These are phyloP conservation scores for Smithornis capensis DNA, from an alignment of 2,113 vertebrate species.

Conservation along the genomic window DNA sequence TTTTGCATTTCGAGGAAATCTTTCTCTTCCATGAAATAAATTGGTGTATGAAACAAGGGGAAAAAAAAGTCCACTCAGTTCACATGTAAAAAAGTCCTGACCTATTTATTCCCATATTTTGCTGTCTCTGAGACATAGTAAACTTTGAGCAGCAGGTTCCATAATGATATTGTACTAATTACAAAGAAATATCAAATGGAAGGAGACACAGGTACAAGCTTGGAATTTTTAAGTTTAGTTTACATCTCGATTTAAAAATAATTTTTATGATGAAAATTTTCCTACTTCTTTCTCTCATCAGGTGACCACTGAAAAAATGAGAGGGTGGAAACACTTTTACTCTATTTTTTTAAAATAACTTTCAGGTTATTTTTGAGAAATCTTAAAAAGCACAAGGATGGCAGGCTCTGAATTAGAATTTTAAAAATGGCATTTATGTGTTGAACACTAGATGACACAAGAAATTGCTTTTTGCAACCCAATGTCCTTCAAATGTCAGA, in stretches of 20 bases:
- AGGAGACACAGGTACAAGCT: neutral
- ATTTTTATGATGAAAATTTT: neutral
- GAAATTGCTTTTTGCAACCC: neutral
- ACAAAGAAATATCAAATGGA: neutral
- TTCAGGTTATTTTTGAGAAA: neutral
- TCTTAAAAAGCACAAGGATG: neutral
- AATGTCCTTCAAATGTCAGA: neutral
- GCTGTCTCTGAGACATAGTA: neutral
- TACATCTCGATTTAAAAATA: neutral
- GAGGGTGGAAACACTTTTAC: neutral
- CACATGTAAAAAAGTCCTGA: neutral
- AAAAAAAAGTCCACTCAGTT: accelerated
- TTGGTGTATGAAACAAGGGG: neutral
- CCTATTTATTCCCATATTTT: neutral
- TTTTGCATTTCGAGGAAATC: neutral
- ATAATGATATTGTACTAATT: neutral
- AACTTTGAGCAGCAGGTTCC: neutral
- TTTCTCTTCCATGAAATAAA: neutral
- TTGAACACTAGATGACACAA: neutral
- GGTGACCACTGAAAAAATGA: neutral
- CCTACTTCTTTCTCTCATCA: neutral
- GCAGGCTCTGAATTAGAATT: neutral
- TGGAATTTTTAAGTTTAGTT: neutral
- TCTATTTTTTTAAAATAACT: neutral
- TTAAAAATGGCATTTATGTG: accelerated